Evolutionary conservation across 2,797 vertebrate species (phyloP), one percentile per base, ranked within the genome.

Genomic region (Sparus aurata): DNA sequence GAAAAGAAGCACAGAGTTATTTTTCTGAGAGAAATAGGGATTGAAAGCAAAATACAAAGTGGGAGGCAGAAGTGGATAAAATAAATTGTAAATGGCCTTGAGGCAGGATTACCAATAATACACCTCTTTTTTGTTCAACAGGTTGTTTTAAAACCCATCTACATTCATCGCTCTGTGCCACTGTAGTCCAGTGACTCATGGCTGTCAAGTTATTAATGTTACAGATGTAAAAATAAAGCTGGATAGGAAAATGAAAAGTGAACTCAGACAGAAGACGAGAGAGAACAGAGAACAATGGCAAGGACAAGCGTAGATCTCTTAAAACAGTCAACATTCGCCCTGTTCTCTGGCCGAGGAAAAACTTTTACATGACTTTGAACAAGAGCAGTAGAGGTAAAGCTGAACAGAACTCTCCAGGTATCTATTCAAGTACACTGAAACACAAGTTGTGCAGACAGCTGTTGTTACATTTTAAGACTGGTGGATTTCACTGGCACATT

Each of bases 71-170:
- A 68, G 61, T 75, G 52, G 55, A 70, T 76, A 27, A 73, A 87
- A 74, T 66, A 23, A 75, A 78, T 30, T 62, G 49, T 45, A 55
- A 83, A 86, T 66, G 65, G 76, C 80, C 79, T 77, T 71, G 60
- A 79, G 76, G 65, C 76, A 75, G 58, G 73, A 78, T 73, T 88
- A 73, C 22, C 77, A 67, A 80, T 45, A 83, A 82, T 62, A 43
- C 68, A 75, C 17, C 23, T 72, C 60, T 82, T 58, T 72, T 67
- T 73, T 83, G 68, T 78, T 80, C 45, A 12, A 72, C 73, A 76
- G 45, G 64, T 70, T 72, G 41, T 77, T 82, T 69, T 71, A 69
- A 80, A 79, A 69, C n/a, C 84, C 61, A 46, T 60, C 17, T 11
- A 81, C 61, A 77, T 70, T 75, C 54, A 45, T 85, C 61, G 73